phyloP scores from a whole-genome alignment of 2,113 vertebrate genomes.

The Equus przewalskii region DNA sequence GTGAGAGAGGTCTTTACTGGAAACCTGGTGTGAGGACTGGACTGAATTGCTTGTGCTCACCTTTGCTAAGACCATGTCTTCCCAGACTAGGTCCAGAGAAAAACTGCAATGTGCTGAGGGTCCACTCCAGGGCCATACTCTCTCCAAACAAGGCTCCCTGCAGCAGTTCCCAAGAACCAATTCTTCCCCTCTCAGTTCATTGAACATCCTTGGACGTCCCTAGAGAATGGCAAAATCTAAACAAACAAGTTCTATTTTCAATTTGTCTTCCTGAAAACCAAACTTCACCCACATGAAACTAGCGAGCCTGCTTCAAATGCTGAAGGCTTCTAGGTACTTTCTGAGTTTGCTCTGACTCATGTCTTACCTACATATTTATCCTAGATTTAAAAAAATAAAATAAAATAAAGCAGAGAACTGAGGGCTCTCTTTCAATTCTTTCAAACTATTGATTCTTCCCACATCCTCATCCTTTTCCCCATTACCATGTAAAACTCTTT shows the following conservation, averaged over 20 bases:
- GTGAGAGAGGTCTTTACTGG: neutral
- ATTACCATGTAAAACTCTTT: neutral
- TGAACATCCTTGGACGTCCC: constrained; percentile 60
- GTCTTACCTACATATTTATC: constrained; percentile 64
- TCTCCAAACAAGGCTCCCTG: neutral
- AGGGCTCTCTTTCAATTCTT: constrained; percentile 8
- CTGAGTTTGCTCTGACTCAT: constrained; percentile 83
- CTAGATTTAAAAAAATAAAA: constrained; percentile 30
- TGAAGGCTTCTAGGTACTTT: constrained; percentile 86
- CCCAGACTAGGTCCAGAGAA: neutral
- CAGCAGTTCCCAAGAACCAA: neutral
- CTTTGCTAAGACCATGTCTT: neutral
- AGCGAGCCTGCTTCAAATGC: constrained; percentile 53
- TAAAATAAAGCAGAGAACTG: constrained; percentile 25
- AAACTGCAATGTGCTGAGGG: neutral
- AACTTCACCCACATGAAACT: constrained; percentile 84
- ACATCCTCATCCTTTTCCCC: neutral
- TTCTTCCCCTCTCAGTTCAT: neutral
- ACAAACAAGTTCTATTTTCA: constrained; percentile 74
- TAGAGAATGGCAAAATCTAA: constrained; percentile 81
- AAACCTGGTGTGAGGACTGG: neutral
- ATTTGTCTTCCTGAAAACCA: constrained; percentile 81
- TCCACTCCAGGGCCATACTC: neutral
- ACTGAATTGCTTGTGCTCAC: neutral
- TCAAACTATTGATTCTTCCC: neutral